Evolutionary conservation across 1,140 invertebrate genomes (phyloP), one percentile per base, ranked within the genome.

Genomic region (Magallana gigas): DNA sequence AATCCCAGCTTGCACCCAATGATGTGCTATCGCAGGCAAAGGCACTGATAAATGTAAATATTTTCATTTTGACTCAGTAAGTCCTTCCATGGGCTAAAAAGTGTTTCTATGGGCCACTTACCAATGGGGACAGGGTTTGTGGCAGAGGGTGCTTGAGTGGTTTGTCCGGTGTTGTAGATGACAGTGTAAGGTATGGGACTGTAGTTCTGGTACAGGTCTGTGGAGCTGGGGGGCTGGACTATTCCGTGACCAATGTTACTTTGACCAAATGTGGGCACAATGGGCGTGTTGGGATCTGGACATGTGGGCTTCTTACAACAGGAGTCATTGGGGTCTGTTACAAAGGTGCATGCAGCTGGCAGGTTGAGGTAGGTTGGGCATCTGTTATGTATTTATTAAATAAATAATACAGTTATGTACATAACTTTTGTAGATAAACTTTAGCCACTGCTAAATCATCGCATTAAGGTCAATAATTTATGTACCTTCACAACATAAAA

Each of bases 221-320:
- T 81, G 56, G 88, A 56, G 80, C 89, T 90, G 8, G 90, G 90
- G 14, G 90, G 76, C 85, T 88, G 59, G 8, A 92, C 91, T n/a
- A 91, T 87, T 16, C 91, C 91, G 57, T 90, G 84, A 18, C 88
- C 87, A 62, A 88, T 87, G 68, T 87, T 84, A 58, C 88, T 88
- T 36, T 88, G 90, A 71, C 82, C 48, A 81, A 88, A 91, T 18
- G 87, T 85, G 12, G 89, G 91, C 12, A 90, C 89, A 16, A 92
- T 84, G 83, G 90, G 89, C 18, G 85, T 89, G 4, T 64, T 81
- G 18, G 88, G 86, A 5, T 90, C 64, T 18, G 62, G 85, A 62
- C 91, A 92, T 58, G 76, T 59, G 76, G 91, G 91, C 56, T 88
- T 89, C 62, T 89, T 84, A 87, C 91, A 92, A 64, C 91, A 92